These are phyloP conservation scores for Phalacrocorax aristotelis DNA, from an alignment of 2,113 vertebrate species.

Conservation along the genomic window DNA sequence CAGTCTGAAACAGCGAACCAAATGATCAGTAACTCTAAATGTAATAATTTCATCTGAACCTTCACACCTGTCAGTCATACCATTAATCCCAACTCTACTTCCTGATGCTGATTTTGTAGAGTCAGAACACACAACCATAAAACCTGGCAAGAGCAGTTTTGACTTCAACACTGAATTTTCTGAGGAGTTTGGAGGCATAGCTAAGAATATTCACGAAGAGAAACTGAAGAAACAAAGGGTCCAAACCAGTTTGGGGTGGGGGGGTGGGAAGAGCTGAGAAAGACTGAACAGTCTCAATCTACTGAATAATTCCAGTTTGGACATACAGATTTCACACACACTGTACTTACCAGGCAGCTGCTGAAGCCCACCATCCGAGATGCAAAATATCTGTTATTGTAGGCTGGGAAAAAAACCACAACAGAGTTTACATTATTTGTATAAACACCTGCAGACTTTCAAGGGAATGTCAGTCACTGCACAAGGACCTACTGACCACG, in stretches of 20 bases:
- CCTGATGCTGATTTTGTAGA: neutral
- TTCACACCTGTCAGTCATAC: neutral
- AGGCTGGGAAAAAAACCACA: conserved; percentile 77
- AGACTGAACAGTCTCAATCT: neutral
- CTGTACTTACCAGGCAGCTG: conserved; percentile 90
- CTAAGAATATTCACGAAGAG: neutral
- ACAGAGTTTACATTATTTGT: neutral
- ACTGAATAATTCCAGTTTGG: neutral
- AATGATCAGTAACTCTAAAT: neutral
- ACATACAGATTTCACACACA: neutral
- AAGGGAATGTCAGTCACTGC: neutral
- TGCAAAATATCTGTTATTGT: conserved; percentile 91
- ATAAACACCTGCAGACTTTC: neutral
- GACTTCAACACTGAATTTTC: neutral
- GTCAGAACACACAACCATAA: neutral
- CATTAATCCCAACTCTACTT: neutral
- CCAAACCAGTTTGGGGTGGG: neutral
- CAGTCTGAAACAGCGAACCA: neutral
- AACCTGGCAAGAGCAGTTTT: neutral
- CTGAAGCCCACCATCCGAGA: conserved; percentile 96
- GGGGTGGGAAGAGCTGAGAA: too few relatives aligned
- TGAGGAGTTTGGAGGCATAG: neutral
- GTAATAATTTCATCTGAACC: neutral
- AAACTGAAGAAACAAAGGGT: neutral
- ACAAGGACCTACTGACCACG: conserved; percentile 81